phyloP scores from a whole-genome alignment of 2,113 vertebrate genomes.

The Erpornis zantholeuca region DNA sequence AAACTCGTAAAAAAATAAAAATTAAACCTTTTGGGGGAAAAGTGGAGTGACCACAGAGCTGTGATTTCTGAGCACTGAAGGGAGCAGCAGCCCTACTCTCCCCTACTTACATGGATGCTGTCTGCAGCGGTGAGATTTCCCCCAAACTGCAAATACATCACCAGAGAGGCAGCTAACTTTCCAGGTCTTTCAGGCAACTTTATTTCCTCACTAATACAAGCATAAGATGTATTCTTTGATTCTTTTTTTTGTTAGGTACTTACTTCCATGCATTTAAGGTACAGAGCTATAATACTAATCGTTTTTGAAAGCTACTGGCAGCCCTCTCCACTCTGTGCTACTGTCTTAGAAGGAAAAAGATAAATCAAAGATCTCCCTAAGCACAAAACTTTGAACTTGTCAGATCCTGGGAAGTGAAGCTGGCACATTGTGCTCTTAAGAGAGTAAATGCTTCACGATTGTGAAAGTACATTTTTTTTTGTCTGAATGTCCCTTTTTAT shows the following conservation, averaged over 20 bases:
- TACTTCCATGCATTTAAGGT: background rate
- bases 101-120: background rate
- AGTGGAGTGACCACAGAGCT: background rate
- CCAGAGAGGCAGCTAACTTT: background rate
- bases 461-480: background rate
- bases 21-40: background rate
- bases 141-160: background rate
- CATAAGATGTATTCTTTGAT: background rate
- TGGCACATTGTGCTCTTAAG: background rate
- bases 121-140: background rate
- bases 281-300: background rate
- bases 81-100: background rate
- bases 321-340: background rate
- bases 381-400: constrained; percentile 33
- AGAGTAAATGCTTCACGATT: background rate
- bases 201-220: background rate
- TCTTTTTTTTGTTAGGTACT: background rate
- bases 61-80: background rate
- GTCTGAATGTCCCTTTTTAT: background rate
- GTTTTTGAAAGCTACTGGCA: constrained; percentile 1
- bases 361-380: background rate
- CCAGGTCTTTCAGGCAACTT: background rate
- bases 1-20: background rate
- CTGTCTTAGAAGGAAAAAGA: constrained; percentile 2
- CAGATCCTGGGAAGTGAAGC: background rate